phyloP scores from a whole-genome alignment of 2,113 vertebrate genomes.

The Larimichthys polyactis region DNA sequence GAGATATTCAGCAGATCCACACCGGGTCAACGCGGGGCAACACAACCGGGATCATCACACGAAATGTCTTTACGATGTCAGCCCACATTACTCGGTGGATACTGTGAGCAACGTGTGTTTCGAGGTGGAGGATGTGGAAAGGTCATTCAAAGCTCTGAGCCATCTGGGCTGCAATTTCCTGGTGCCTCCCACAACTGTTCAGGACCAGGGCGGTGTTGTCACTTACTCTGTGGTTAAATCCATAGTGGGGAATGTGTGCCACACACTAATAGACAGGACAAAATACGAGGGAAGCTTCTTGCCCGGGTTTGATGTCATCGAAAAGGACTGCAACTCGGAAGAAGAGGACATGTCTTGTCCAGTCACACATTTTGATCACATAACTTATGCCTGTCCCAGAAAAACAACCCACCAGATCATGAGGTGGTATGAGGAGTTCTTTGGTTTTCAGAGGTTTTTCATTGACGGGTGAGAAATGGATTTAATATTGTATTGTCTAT shows the following conservation, averaged over 20 bases:
- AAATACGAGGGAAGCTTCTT: constrained; percentile 86
- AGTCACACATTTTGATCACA: constrained; percentile 92
- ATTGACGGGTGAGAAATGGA: constrained; percentile 80
- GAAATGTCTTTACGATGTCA: constrained; percentile 84
- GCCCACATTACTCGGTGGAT: constrained; percentile 79
- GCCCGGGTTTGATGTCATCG: constrained; percentile 85
- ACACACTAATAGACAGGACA: constrained; percentile 90
- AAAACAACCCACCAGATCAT: constrained; percentile 78
- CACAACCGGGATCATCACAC: fast-evolving
- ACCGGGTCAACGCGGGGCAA: background rate
- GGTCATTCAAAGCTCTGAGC: constrained; percentile 79
- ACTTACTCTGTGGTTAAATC: constrained; percentile 88
- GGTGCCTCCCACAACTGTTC: constrained; percentile 86
- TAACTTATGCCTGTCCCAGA: constrained; percentile 88
- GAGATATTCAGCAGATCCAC: background rate
- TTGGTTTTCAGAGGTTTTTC: constrained; percentile 90
- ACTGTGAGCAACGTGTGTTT: constrained; percentile 93
- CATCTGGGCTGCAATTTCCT: constrained; percentile 84
- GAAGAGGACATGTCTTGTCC: constrained; percentile 55
- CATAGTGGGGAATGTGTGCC: constrained; percentile 88
- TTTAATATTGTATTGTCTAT: background rate
- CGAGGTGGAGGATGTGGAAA: constrained; percentile 87
- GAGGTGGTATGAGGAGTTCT: constrained; percentile 90
- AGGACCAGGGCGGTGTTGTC: constrained; percentile 82
- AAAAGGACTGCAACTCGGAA: constrained; percentile 2